These are phyloP conservation scores for Artibeus lituratus DNA, from an alignment of 2,797 vertebrate genomes.

Conservation along the genomic window DNA sequence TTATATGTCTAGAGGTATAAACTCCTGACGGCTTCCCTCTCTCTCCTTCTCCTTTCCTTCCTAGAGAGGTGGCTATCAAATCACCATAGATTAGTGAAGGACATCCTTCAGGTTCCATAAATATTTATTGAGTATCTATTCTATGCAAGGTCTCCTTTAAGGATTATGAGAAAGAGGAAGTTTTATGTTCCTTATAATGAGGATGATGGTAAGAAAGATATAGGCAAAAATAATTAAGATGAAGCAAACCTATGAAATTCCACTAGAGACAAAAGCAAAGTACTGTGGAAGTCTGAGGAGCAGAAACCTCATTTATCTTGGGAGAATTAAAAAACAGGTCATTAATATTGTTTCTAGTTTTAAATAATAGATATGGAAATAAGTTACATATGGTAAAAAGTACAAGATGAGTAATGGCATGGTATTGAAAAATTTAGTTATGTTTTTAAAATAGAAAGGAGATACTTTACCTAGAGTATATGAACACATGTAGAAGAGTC, in stretches of 20 bases:
- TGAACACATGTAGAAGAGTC: background rate
- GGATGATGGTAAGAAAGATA: background rate
- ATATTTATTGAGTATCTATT: background rate
- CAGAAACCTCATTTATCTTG: background rate
- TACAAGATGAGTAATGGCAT: background rate
- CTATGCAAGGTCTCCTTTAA: background rate
- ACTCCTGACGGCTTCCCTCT: background rate
- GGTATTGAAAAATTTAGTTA: background rate
- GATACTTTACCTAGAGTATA: background rate
- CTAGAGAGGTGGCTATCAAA: background rate
- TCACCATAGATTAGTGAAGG: background rate
- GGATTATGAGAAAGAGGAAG: background rate
- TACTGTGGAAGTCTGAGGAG: background rate
- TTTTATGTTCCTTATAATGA: background rate
- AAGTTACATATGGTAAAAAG: background rate
- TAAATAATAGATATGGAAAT: background rate
- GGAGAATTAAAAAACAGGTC: background rate
- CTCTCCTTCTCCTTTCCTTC: background rate
- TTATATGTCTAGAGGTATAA: background rate
- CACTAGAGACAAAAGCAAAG: background rate
- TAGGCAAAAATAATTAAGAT: background rate
- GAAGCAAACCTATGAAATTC: background rate
- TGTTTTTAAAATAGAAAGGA: constrained; percentile 3
- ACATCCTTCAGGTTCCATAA: background rate
- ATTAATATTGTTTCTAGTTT: background rate